Conservation (phyloP, 1,140 invertebrate genomes). For the Cyclargus thomasi region DNA sequence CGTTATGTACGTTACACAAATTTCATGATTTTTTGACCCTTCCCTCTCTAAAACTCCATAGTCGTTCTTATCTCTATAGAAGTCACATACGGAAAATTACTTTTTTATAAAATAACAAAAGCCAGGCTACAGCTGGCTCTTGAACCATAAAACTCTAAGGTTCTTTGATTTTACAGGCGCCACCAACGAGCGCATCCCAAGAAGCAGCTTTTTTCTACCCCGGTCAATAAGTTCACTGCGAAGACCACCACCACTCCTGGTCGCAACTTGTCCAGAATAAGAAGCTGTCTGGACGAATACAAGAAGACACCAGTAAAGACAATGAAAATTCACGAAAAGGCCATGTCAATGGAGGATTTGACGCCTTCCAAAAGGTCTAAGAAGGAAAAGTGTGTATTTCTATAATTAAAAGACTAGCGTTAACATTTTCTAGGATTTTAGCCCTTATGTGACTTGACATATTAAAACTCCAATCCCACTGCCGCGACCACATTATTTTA, state of each 20-base stretch:
- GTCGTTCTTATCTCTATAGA: too few species aligned
- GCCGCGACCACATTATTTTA: too few species aligned
- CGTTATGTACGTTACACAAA: too few species aligned
- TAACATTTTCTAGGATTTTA: too few species aligned
- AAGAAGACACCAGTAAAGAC: constrained; percentile 26
- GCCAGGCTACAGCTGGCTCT: too few species aligned
- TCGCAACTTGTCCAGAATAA: constrained; percentile 43
- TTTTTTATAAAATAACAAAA: too few species aligned
- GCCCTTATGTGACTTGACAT: too few species aligned
- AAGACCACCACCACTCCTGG: constrained; percentile 30
- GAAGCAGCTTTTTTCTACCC: constrained; percentile 53
- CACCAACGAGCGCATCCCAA: constrained; percentile 45
- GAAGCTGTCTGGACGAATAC: constrained; percentile 51
- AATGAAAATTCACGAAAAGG: constrained; percentile 42
- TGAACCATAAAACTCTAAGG: too few species aligned
- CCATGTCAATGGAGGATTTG: constrained; percentile 61
- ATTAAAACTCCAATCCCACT: too few species aligned
- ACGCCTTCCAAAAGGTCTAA: constrained; percentile 48
- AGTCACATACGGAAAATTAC: too few species aligned
- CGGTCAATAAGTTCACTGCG: constrained; percentile 60
- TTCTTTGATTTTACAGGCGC: constrained; percentile 31
- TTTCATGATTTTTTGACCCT: too few species aligned
- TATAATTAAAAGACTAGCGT: neutral
- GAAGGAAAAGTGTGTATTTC: constrained; percentile 46
- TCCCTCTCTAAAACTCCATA: too few species aligned